Evolutionary conservation across 23 tunicate species (phyloP), one percentile per base, ranked within the genome.

Genomic region (Phallusia fumigata): DNA sequence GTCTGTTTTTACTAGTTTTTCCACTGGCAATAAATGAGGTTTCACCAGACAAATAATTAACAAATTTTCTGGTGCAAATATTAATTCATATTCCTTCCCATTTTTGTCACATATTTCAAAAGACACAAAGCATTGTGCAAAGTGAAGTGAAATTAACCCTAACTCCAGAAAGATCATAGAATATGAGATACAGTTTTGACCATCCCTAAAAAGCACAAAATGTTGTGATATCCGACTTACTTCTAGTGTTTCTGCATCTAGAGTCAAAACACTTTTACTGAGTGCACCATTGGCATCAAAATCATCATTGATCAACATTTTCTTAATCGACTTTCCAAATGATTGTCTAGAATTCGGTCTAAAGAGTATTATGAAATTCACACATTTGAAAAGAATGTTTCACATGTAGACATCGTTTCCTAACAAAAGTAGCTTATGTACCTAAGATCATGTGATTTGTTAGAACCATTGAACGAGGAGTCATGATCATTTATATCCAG

Each of bases 231-330:
- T 58, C 26, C 3, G 2, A 0, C 22, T 49, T 83, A 83, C 86
- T 19, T 47, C 72, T 1, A 30, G 30, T 16, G 80, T 52, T 76
- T 84, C 77, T 0, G 81, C 87, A 58, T 84, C 87, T 6, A 84
- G 31, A 3, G 87, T 76, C 31, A 84, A 53, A 53, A 84, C 81
- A 76, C 81, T 74, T 44, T 84, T 84, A 35, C 76, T 76, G 0
- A 76, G 76, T 51, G 45, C 72, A 32, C 30, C 36, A n/a, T 28
- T 45, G 3, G 28, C 47, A 32, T 77, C 50, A 33, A 76, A 30
- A 26, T 76, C 81, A 76, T 58, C 75, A 76, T 52, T 73, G 0
- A 21, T 58, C 28, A 58, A 21, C 28, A 58, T 22, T 58, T 72
- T 75, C 33, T 79, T 65, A 74, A 79, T 75, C 0, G 87, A 84